Evolutionary conservation across 1,140 invertebrate species (phyloP).

Genomic region (Meteorus sp.): DNA sequence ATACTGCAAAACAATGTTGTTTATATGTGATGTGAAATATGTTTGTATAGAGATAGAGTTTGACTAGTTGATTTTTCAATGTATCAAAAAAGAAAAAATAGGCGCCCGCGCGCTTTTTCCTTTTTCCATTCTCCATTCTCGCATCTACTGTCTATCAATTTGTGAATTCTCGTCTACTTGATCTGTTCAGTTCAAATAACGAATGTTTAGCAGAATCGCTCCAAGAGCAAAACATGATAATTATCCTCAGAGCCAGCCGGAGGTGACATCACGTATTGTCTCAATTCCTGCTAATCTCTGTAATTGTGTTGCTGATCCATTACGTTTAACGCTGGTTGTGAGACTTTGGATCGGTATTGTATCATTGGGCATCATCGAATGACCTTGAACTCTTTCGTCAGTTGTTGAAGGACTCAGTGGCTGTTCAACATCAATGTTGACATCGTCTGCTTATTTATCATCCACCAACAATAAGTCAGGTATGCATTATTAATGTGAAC

Average conservation of each 20-base stretch:
- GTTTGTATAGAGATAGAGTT: no score
- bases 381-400: constrained; percentile 57
- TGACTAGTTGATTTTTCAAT: no score
- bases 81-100: constrained; percentile 1
- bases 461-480: neutral
- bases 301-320: constrained; percentile 56
- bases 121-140: constrained; percentile 6
- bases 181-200: neutral
- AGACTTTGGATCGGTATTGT: constrained; percentile 37
- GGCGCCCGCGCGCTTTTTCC: constrained; percentile 22
- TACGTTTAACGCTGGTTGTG: constrained; percentile 47
- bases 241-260: constrained; percentile 64
- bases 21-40: no score
- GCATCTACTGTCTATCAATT: neutral
- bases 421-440: constrained; percentile 23
- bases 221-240: constrained; percentile 1
- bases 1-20: no score
- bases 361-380: constrained; percentile 31
- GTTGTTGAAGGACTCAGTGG: constrained; percentile 60
- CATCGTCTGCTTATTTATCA: constrained; percentile 28
- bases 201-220: neutral
- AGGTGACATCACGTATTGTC: constrained; percentile 64
- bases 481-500: no score
- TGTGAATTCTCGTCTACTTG: neutral
- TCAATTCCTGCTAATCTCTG: constrained; percentile 66